These are phyloP conservation scores for Drosophila helvetica DNA, from an alignment of 2,888 invertebrate genomes.

Conservation along the genomic window DNA sequence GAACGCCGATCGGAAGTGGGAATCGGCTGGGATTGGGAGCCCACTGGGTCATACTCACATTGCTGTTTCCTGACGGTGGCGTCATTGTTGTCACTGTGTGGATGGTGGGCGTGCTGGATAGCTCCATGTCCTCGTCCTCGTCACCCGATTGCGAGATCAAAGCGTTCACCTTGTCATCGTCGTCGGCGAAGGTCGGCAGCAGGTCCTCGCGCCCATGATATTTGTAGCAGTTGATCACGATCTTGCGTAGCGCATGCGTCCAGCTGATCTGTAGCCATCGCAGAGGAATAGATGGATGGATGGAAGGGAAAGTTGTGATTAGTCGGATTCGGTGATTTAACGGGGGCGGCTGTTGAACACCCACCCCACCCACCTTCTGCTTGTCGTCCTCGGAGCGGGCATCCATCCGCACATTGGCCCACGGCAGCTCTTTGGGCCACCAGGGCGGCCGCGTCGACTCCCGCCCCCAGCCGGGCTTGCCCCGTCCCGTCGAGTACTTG, in stretches of 20 bases:
- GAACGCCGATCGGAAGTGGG: background rate
- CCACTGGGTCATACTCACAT: constrained; percentile 18
- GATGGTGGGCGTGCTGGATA: constrained; percentile 70
- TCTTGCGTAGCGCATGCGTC: constrained; percentile 98
- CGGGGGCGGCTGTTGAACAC: constrained; percentile 61
- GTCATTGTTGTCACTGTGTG: constrained; percentile 75
- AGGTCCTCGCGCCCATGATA: constrained; percentile 98
- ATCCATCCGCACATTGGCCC: constrained; percentile 99
- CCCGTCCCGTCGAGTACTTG: constrained; percentile 97
- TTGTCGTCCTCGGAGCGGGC: constrained; percentile 98
- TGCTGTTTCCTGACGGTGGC: constrained; percentile 59
- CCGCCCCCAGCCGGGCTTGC: constrained; percentile 99
- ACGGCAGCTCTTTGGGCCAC: constrained; percentile 99
- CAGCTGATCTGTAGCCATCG: constrained; percentile 92
- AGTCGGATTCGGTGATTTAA: constrained; percentile 27
- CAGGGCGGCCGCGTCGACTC: constrained; percentile 97
- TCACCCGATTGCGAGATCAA: constrained; percentile 84
- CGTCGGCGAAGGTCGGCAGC: constrained; percentile 96
- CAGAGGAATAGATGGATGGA: constrained; percentile 59
- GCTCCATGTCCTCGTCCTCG: constrained; percentile 80
- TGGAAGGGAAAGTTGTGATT: constrained; percentile 6
- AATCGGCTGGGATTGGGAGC: background rate
- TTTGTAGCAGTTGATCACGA: constrained; percentile 99
- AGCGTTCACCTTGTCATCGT: constrained; percentile 91
- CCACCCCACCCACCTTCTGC: constrained; percentile 90